Conservation (phyloP, 2,797 vertebrate species). For the Vespertilio murinus region DNA sequence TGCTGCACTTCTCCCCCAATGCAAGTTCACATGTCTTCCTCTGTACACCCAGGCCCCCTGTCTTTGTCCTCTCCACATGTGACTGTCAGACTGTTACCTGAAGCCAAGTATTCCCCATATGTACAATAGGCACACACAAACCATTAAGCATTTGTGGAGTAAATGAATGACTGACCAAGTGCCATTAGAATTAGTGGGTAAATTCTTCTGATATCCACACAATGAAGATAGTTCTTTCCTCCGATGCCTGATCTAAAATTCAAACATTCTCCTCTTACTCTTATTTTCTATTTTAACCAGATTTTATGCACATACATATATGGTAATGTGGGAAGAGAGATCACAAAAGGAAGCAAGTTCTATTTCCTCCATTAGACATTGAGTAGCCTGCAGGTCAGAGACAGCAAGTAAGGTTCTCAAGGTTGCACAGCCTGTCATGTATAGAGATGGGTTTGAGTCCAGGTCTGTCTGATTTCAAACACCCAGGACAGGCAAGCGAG, state of each 20-base stretch:
- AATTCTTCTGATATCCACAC: neutral
- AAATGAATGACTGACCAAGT: neutral
- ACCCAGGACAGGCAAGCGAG: neutral
- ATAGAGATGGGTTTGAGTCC: neutral
- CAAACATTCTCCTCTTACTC: neutral
- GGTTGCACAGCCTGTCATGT: neutral
- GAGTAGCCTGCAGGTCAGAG: neutral
- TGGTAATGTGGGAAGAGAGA: neutral
- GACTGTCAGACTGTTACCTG: neutral
- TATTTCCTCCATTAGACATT: neutral
- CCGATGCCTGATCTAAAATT: neutral
- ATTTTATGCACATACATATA: neutral
- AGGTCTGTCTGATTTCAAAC: neutral
- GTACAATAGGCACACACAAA: neutral
- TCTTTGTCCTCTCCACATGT: neutral
- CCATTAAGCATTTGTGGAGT: neutral
- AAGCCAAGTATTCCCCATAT: neutral
- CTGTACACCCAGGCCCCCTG: neutral
- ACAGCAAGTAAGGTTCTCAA: neutral
- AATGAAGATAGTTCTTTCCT: neutral
- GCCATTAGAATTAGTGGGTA: neutral
- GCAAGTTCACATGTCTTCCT: neutral
- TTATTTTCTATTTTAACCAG: neutral
- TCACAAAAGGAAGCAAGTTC: neutral
- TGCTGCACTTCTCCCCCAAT: neutral